These are phyloP conservation scores for Drosophila gaucha DNA, from an alignment of 2,888 invertebrate genomes.

Conservation along the genomic window DNA sequence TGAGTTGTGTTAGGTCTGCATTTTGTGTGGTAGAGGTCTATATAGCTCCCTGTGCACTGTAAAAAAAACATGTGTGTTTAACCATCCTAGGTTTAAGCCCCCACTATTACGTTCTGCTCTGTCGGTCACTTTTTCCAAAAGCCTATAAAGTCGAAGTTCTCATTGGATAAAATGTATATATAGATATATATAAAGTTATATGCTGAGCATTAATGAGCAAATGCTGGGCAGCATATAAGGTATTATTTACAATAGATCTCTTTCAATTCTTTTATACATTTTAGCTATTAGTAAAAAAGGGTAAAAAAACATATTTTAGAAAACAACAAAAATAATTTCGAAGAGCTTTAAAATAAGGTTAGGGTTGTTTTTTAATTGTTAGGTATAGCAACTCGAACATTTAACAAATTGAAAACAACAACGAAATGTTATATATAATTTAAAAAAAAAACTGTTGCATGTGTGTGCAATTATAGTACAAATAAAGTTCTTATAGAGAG, in stretches of 20 bases:
- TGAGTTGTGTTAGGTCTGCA: conserved; percentile 61
- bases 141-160: background rate
- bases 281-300: conserved; percentile 12
- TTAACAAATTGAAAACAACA: conserved; percentile 59
- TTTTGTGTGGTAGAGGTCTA: background rate
- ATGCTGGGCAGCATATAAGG: conserved; percentile 49
- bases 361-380: conserved; percentile 13
- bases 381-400: conserved; percentile 33
- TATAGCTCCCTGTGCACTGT: conserved; percentile 17
- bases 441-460: conserved; percentile 20
- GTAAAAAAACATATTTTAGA: conserved; percentile 5
- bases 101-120: background rate
- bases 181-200: conserved; percentile 31
- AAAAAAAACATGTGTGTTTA: conserved; percentile 16
- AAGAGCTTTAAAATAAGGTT: background rate
- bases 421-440: conserved; percentile 44
- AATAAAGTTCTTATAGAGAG: conserved; percentile 13
- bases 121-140: background rate
- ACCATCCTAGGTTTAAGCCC: background rate
- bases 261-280: conserved; percentile 6
- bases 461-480: conserved; percentile 39
- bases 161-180: conserved; percentile 10
- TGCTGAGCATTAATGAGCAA: conserved; percentile 71
- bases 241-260: conserved; percentile 57
- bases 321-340: conserved; percentile 11